Conservation (phyloP, 2,113 vertebrate species). For the Phaethornis superciliosus region DNA sequence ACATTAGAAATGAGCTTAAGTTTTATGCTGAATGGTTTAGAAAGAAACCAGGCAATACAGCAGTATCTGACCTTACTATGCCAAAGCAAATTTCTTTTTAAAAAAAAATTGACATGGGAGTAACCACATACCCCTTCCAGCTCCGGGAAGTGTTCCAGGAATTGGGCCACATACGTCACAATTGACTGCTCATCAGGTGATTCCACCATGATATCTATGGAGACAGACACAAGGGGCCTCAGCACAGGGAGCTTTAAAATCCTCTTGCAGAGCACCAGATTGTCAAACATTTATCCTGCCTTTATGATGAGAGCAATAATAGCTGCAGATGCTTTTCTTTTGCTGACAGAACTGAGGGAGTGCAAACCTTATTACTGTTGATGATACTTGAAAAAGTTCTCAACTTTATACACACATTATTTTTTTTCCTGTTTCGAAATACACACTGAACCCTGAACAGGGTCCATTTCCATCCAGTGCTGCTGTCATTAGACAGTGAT, state of each 20-base stretch:
- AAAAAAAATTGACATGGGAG: neutral
- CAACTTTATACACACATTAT: neutral
- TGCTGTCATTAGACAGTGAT: neutral
- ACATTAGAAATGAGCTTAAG: neutral
- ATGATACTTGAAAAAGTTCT: neutral
- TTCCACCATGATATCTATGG: constrained; percentile 87
- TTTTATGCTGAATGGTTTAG: neutral
- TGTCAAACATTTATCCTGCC: neutral
- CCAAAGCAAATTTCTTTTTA: neutral
- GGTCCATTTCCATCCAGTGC: neutral
- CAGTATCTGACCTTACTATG: neutral
- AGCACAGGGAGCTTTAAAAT: neutral
- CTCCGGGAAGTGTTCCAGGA: constrained; percentile 93
- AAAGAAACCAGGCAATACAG: neutral
- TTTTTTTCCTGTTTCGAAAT: neutral
- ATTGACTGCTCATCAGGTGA: constrained; percentile 92
- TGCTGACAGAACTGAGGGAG: neutral
- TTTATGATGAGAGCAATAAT: neutral
- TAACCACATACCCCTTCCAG: constrained; percentile 84
- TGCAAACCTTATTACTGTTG: neutral
- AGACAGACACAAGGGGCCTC: constrained; percentile 28
- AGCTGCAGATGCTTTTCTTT: neutral
- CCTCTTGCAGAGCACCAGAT: neutral
- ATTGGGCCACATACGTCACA: constrained; percentile 94
- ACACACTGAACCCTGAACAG: neutral